Conservation (phyloP, 2,888 invertebrate species). For the Himalopsyche japonica region DNA sequence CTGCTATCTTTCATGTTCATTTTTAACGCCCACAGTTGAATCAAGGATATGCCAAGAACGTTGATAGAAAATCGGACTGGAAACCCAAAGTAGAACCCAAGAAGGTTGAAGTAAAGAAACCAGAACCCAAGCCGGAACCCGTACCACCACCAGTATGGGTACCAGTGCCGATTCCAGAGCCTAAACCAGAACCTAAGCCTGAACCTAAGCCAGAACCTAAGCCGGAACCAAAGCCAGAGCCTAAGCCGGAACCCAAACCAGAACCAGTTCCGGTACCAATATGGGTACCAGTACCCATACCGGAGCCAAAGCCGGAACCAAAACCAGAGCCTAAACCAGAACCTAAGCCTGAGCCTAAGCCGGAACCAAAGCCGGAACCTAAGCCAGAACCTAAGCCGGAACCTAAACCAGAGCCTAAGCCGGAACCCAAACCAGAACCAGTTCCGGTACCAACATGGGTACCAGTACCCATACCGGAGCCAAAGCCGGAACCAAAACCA, state of each 20-base stretch:
- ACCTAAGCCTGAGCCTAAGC: neutral
- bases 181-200: neutral
- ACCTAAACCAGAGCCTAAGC: too few relatives aligned
- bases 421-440: too few relatives aligned
- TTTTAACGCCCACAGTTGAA: too few relatives aligned
- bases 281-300: too few relatives aligned
- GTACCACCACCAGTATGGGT: neutral
- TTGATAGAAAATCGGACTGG: too few relatives aligned
- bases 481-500: neutral
- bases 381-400: too few relatives aligned
- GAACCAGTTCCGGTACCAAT: neutral
- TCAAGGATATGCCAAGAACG: too few relatives aligned
- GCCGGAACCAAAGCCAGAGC: neutral
- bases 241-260: neutral
- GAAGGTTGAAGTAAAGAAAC: neutral
- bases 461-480: too few relatives aligned
- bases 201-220: neutral
- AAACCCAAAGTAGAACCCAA: too few relatives aligned
- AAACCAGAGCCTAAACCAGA: neutral
- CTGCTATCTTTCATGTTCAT: too few relatives aligned
- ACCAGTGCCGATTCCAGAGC: neutral
- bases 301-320: neutral
- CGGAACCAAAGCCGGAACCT: too few relatives aligned
- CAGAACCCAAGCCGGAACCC: neutral
- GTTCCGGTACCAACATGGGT: too few relatives aligned